Percentiles rank a stretch among this genome's conserved stretches.
phyloP scores from a whole-genome alignment of 1,140 invertebrate genomes.

The Neodiprion lecontei region DNA sequence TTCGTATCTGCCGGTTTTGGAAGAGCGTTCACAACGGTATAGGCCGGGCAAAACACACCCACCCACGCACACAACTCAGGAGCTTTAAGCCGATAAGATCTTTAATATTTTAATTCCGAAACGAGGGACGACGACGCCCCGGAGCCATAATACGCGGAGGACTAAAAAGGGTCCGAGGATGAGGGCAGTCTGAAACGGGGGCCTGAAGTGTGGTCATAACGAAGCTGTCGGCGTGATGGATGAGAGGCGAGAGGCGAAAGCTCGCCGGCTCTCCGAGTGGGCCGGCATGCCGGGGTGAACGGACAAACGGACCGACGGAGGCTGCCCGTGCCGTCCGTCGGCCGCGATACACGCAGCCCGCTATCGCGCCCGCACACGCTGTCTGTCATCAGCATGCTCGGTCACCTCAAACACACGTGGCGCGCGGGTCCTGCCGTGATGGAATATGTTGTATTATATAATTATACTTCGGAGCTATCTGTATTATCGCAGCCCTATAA shows the following conservation, averaged over 20 bases:
- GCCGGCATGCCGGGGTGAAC: slow-evolving; percentile 12
- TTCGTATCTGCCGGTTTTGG: background rate
- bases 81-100: slow-evolving; percentile 21
- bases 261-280: slow-evolving; percentile 30
- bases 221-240: slow-evolving; percentile 59
- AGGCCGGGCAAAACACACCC: background rate
- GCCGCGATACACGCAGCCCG: slow-evolving; percentile 50
- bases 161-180: slow-evolving; percentile 34
- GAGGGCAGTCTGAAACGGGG: slow-evolving; percentile 16
- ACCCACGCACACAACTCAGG: slow-evolving; percentile 15
- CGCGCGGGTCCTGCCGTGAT: slow-evolving; percentile 44
- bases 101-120: slow-evolving; percentile 44
- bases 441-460: slow-evolving; percentile 51
- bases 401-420: slow-evolving; percentile 57
- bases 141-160: slow-evolving; percentile 34
- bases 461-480: slow-evolving; percentile 36
- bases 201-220: slow-evolving; percentile 53
- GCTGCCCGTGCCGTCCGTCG: slow-evolving; percentile 28
- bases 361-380: slow-evolving; percentile 53
- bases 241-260: slow-evolving; percentile 44
- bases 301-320: slow-evolving; percentile 29
- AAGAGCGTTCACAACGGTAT: slow-evolving; percentile 22
- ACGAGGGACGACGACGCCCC: slow-evolving; percentile 24
- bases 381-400: slow-evolving; percentile 58
- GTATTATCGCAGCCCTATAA: background rate